Conservation (phyloP, 2,888 invertebrate genomes). For the Orchesellides sinensis region DNA sequence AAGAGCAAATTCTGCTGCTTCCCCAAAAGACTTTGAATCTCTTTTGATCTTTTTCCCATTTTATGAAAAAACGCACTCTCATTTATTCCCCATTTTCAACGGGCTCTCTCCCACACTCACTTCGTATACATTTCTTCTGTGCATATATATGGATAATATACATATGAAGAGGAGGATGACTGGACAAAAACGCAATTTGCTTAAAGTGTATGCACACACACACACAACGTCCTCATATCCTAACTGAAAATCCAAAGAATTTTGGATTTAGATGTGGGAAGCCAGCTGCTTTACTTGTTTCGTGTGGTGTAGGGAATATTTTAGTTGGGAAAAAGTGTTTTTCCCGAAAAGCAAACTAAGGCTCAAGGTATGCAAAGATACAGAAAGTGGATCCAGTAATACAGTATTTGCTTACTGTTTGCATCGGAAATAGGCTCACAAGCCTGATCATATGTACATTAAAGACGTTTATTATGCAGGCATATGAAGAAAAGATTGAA, state of each 20-base stretch:
- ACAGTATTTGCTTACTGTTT: slow-evolving; percentile 53
- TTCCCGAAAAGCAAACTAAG: slow-evolving; percentile 18
- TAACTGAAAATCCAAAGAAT: slow-evolving; percentile 52
- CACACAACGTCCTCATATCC: slow-evolving; percentile 1
- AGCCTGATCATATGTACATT: too few relatives aligned
- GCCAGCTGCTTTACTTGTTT: slow-evolving; percentile 62
- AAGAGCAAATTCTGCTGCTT: slow-evolving; percentile 29
- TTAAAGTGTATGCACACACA: slow-evolving; percentile 47
- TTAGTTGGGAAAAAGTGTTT: slow-evolving; percentile 49
- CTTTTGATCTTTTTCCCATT: slow-evolving; percentile 75
- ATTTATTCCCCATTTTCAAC: slow-evolving; percentile 70
- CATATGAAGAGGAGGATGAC: slow-evolving; percentile 61
- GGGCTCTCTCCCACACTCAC: slow-evolving; percentile 42
- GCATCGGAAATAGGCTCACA: slow-evolving; percentile 39
- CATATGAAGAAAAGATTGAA: slow-evolving; percentile 33
- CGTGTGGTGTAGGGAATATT: slow-evolving; percentile 34
- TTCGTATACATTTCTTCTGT: neutral
- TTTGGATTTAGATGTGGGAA: slow-evolving; percentile 58
- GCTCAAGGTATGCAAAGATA: slow-evolving; percentile 53
- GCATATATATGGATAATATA: slow-evolving; percentile 45
- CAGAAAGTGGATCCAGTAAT: slow-evolving; percentile 33
- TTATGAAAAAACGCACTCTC: slow-evolving; percentile 73
- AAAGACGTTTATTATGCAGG: slow-evolving; percentile 52
- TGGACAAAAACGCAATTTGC: slow-evolving; percentile 66
- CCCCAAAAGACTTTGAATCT: slow-evolving; percentile 61